A percentile compares a stretch with the other conserved stretches of the same genome.
These are phyloP conservation scores for Anthonomus grandis DNA, from an alignment of 1,140 invertebrate genomes.

Conservation along the genomic window DNA sequence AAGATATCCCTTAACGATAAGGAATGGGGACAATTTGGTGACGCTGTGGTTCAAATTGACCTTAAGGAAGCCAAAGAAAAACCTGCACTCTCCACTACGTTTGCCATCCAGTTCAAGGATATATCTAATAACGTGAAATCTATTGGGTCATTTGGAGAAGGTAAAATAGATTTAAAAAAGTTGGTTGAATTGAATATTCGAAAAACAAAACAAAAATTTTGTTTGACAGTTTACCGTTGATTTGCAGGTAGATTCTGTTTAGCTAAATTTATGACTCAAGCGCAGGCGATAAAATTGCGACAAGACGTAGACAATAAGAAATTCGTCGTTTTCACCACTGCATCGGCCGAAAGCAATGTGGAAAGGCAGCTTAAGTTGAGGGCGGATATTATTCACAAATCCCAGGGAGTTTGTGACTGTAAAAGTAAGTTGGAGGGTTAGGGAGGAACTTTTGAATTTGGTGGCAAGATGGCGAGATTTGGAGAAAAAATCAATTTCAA, in stretches of 20 bases:
- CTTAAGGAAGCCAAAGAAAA: constrained; percentile 1
- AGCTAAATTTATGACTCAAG: constrained; percentile 4
- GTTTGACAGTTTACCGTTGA: too few relatives aligned
- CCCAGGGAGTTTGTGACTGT: neutral
- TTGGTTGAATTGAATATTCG: too few relatives aligned
- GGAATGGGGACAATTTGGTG: constrained; percentile 24
- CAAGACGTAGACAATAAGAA: constrained; percentile 1
- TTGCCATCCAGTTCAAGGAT: constrained; percentile 21
- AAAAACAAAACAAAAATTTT: too few relatives aligned
- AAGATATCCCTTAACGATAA: constrained; percentile 16
- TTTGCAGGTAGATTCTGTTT: constrained; percentile 12
- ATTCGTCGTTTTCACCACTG: constrained; percentile 22
- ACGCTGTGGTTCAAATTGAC: constrained; percentile 17
- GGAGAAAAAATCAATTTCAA: too few relatives aligned
- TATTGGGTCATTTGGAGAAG: constrained; percentile 11
- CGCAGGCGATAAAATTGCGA: neutral
- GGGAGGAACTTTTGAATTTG: too few relatives aligned
- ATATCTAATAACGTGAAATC: constrained; percentile 15
- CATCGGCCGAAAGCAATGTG: neutral
- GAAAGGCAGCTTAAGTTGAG: neutral
- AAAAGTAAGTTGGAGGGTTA: neutral
- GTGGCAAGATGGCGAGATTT: too few relatives aligned
- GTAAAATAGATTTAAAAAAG: neutral
- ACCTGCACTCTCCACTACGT: neutral
- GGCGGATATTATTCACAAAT: neutral